phyloP scores from a whole-genome alignment of 2,888 invertebrate genomes.

The Choristoneura rosaceana region DNA sequence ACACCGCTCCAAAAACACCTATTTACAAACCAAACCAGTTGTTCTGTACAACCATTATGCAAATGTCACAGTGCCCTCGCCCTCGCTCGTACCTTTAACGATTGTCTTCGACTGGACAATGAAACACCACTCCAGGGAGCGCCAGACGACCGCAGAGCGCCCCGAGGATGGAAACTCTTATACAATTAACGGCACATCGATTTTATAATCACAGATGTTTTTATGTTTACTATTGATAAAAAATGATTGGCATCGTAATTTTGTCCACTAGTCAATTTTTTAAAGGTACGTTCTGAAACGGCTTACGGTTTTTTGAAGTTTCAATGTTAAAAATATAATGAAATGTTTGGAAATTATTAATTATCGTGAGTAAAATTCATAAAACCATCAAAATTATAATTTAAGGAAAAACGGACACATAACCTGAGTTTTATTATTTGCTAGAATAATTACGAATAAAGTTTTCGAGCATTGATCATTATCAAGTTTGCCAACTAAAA shows the following conservation, averaged over 20 bases:
- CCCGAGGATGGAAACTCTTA: conserved; percentile 57
- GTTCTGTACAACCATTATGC: conserved; percentile 55
- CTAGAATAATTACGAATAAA: not conserved
- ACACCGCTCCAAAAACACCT: conserved; percentile 49
- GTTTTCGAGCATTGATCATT: conserved; percentile 3
- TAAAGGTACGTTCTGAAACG: conserved; percentile 58
- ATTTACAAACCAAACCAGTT: conserved; percentile 52
- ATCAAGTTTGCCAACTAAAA: conserved; percentile 6
- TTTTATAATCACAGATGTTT: conserved; percentile 71
- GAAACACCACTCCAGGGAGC: conserved; percentile 64
- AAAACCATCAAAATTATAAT: no score
- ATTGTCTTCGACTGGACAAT: conserved; percentile 66
- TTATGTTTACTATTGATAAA: conserved; percentile 75
- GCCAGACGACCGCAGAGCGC: conserved; percentile 61
- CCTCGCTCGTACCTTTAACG: conserved; percentile 76
- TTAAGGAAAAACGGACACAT: not conserved
- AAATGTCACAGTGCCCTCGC: conserved; percentile 55
- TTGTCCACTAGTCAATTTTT: conserved; percentile 69
- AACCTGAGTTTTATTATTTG: not conserved
- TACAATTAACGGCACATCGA: conserved; percentile 71
- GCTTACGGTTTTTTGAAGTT: not conserved
- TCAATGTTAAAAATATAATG: not conserved
- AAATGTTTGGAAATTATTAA: not conserved
- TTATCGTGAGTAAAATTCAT: not conserved
- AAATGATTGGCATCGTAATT: conserved; percentile 67